A percentile compares a stretch with the other conserved stretches of the same genome.
These are phyloP conservation scores for Lasioglossum villosulum DNA, from an alignment of 2,888 invertebrate genomes.

Conservation along the genomic window DNA sequence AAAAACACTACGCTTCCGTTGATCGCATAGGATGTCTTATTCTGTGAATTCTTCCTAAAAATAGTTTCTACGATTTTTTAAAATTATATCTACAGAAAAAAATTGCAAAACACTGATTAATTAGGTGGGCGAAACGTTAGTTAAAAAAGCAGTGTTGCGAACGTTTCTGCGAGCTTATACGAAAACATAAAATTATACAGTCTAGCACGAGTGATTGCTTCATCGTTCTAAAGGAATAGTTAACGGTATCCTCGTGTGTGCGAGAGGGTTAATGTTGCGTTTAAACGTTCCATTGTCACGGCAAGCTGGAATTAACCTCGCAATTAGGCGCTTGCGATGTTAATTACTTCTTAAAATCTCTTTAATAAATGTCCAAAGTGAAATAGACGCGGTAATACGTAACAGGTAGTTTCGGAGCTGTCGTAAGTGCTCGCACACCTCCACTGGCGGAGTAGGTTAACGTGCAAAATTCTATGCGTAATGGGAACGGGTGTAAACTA, in stretches of 20 bases:
- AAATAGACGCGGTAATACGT: background rate
- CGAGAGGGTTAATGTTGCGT: background rate
- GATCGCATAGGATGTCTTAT: too few relatives aligned
- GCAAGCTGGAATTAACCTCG: background rate
- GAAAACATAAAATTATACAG: background rate
- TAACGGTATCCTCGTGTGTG: background rate
- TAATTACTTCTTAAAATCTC: conserved; percentile 2
- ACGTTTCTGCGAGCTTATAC: background rate
- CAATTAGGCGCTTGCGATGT: background rate
- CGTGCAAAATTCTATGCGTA: conserved; percentile 17
- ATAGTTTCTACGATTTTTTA: background rate
- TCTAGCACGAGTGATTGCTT: background rate
- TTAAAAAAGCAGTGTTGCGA: background rate
- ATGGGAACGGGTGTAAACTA: conserved; percentile 24
- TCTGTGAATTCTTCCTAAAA: too few relatives aligned
- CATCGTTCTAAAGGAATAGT: background rate
- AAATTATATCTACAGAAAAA: background rate
- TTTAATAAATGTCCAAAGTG: conserved; percentile 6
- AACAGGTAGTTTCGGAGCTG: background rate
- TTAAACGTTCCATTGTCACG: background rate
- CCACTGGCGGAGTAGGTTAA: conserved; percentile 27
- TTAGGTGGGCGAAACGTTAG: background rate
- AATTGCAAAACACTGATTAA: background rate
- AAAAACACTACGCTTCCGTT: background rate
- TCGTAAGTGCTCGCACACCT: conserved; percentile 24